Evolutionary conservation across 2,113 vertebrate species (phyloP).

Genomic region (Pardalotus punctatus): DNA sequence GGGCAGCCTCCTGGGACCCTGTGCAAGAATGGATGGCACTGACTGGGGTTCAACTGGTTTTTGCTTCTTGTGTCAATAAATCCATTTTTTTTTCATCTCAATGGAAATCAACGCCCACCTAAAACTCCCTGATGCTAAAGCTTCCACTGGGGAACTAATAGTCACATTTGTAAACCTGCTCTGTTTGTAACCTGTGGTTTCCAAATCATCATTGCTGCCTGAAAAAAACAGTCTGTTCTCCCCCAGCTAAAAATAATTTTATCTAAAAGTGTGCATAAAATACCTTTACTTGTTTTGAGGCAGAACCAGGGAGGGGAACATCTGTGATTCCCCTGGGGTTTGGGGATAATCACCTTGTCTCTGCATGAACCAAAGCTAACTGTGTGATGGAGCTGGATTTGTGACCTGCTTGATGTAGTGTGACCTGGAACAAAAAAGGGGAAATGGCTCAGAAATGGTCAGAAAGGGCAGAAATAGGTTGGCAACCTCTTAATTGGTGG

Average conservation of each 20-base stretch:
- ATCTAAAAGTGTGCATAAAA: background rate
- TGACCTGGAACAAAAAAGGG: background rate
- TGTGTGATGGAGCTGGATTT: background rate
- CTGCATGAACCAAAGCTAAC: background rate
- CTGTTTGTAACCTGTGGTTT: conserved; percentile 50
- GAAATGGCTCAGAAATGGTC: background rate
- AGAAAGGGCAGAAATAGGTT: background rate
- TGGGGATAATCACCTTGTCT: background rate
- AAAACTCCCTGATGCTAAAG: conserved; percentile 36
- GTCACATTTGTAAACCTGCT: conserved; percentile 20
- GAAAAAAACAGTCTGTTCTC: conserved; percentile 31
- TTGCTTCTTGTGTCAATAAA: conserved; percentile 25
- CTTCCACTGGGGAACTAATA: conserved; percentile 28
- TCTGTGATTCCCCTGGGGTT: background rate
- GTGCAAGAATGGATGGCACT: background rate
- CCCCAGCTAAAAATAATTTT: conserved; percentile 20
- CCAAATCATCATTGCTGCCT: conserved; percentile 8
- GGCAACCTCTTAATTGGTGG: background rate
- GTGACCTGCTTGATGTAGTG: background rate
- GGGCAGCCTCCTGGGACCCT: background rate
- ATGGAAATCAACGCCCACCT: conserved; percentile 23
- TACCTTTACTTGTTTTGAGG: background rate
- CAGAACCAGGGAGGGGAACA: background rate
- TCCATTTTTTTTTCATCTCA: background rate
- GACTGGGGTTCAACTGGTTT: background rate